Base-by-base conservation (phyloP, 2,797 vertebrate species). In the Oryzias sinensis region DNA sequence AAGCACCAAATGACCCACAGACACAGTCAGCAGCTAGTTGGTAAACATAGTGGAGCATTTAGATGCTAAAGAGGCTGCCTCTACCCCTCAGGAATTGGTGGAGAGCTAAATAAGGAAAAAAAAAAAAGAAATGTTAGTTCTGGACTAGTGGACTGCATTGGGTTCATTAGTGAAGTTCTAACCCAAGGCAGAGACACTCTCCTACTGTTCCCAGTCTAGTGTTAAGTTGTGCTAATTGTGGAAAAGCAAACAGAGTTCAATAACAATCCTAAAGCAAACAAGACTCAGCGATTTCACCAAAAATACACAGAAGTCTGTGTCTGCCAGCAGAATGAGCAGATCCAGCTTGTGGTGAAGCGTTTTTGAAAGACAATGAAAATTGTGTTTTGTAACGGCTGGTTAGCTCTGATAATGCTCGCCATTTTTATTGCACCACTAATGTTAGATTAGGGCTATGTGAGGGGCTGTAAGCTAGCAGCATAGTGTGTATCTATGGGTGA, bases 1-100 rank as follows among this genome's bases (percentile, higher is more conserved):
- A 46, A 50, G 37, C 50, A 46, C 4, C 29, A 56, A 63, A 63
- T 20, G 16, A 46, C 59, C 59, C 29, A 40, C 44, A 54, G 25
- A 46, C 18, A 49, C 25, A 56, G 13, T 45, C 14, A 29, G 27
- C 2, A 0, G 22, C 46, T 5, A 43, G 25, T 15, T 44, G 24
- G 20, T 58, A 43, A 54, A 53, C n/a, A 53, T 4, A 46, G 13
- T 11, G 22, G 16, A 50, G 25, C 24, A 5, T 49, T 56, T 46
- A 54, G 42, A 29, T 43, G 59, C 9, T 43, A 8, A 29, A 40
- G 29, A 58, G 22, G 4, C 44, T 27, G 25, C 48, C 33, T 51
- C 57, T 44, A 22, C 46, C 40, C 43, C 61, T 57, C 24, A 52
- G 43, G 45, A 43, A 22, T 25, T 22, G 29, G 27, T 42, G 24